Base-by-base conservation (phyloP, 2,888 invertebrate genomes). In the Campoletis raptor region DNA sequence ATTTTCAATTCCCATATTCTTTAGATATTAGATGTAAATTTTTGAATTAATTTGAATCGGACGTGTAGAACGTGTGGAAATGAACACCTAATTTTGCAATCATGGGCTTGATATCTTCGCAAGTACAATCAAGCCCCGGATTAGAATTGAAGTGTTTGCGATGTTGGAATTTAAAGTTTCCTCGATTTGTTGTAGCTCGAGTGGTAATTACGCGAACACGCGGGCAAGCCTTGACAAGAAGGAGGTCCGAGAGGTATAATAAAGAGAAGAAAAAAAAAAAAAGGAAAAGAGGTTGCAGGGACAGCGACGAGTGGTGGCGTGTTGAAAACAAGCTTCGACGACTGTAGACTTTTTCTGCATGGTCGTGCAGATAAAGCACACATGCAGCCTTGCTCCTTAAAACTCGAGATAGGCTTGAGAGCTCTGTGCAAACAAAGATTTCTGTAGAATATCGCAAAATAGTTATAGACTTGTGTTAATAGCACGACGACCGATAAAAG, bases 251-350 rank as follows among this genome's bases (percentile, higher is more conserved):
- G 83, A 73, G 48, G 66, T 48, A 72, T 64, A 54, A 76, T 64
- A 70, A 48, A 74, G 40, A n/a, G n/a, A n/a, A n/a, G n/a, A n/a
- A 78, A 69, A 78, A 79, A 77, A 83, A 80, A 83, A 70, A 70
- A 57, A 78, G 72, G 36, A 76, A 88, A 87, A 83, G 83, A 88
- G 85, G 87, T 72, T 82, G 86, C 61, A 81, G 80, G 83, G 77
- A 83, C 81, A 81, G 72, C 69, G 81, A 61, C 80, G 67, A 83
- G 80, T 57, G 67, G n/a, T 40, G 52, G 76, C 72, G 66, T 77
- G 85, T 81, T 67, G 61, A 86, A 86, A 73, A 73, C 81, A 67
- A 81, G 76, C 54, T 21, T 80, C 72, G 76, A 77, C 72, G 76
- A 70, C 72, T 18, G 8, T 52, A 21, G 15, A 24, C 64, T 70